Evolutionary conservation across 2,113 vertebrate genomes (phyloP), one percentile per base, ranked within the genome.

Genomic region (Poecilia latipinna): DNA sequence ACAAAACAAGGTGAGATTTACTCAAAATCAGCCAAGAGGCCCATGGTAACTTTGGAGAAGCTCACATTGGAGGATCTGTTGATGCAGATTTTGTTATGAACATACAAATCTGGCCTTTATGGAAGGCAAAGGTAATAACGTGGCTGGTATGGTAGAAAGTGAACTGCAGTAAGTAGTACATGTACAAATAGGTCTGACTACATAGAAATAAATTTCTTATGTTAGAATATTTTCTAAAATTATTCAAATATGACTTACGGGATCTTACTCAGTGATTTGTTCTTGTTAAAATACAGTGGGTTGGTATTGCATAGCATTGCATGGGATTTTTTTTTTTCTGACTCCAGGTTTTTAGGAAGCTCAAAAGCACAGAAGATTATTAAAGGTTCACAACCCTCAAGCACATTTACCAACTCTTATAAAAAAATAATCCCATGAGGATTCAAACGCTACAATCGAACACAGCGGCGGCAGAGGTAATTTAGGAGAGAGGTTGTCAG

Each of bases 401-500:
- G 72, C 37, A 61, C 33, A 61, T 77, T 72, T 67, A 62, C 39
- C 42, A 62, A 64, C 68, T 65, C 44, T 37, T 29, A 29, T 35
- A 48, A 61, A 37, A 37, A 61, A 67, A 44, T 31, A 67, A 37
- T 8, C 32, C 39, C 2, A 24, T 26, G 29, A 51, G 44, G 31
- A 10, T 51, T 48, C 62, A 51, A 66, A 82, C 76, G 31, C 74
- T 78, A 28, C 11, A 75, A 37, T 64, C 7, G 70, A 75, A 78
- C 33, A 72, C 42, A 75, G 66, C 26, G 68, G 26, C 11, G 2
- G 33, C 3, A 7, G 51, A 70, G 72, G 78, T 85, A 64, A 82
- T 84, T 86, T 54, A 75, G 82, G 72, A 78, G 79, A 79, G 37
- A 67, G 71, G 68, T 84, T 74, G 79, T 79, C 74, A 78, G 69